Evolutionary conservation across 2,113 vertebrate genomes (phyloP).

Genomic region (Pagrus major): DNA sequence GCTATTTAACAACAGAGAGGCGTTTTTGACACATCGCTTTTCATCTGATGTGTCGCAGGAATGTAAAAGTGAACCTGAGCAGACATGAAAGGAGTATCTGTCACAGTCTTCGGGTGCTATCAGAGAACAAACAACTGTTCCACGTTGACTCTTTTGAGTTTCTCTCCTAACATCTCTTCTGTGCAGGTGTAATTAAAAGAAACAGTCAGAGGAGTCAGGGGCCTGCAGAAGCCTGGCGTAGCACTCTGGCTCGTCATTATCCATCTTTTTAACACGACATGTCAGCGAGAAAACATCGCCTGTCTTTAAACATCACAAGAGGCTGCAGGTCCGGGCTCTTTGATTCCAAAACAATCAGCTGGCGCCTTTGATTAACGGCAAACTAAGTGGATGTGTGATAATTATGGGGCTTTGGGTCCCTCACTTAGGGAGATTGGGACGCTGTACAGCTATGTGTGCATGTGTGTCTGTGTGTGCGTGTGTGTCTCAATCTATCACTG

Average conservation of each 20-base stretch:
- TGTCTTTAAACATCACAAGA: constrained; percentile 58
- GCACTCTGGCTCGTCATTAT: constrained; percentile 45
- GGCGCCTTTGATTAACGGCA: constrained; percentile 63
- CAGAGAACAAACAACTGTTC: constrained; percentile 46
- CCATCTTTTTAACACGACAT: constrained; percentile 37
- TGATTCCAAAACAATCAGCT: constrained; percentile 73
- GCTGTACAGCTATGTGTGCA: neutral
- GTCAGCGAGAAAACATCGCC: constrained; percentile 25
- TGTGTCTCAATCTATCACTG: neutral
- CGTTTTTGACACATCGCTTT: neutral
- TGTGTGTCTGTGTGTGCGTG: neutral
- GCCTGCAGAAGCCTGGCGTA: constrained; percentile 16
- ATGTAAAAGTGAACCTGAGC: constrained; percentile 29
- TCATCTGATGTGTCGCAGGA: constrained; percentile 2
- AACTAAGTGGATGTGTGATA: constrained; percentile 60
- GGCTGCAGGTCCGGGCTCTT: constrained; percentile 46
- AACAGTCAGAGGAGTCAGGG: constrained; percentile 40
- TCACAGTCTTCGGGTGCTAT: constrained; percentile 36
- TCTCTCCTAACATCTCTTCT: constrained; percentile 16
- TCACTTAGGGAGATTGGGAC: constrained; percentile 28
- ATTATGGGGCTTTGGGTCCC: constrained; percentile 54
- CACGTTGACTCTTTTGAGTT: constrained; percentile 9
- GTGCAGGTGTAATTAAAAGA: constrained; percentile 58
- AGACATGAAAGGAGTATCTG: constrained; percentile 39
- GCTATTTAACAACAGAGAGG: neutral